These are phyloP conservation scores for Phengaris arion DNA, from an alignment of 2,888 invertebrate genomes.

Conservation along the genomic window DNA sequence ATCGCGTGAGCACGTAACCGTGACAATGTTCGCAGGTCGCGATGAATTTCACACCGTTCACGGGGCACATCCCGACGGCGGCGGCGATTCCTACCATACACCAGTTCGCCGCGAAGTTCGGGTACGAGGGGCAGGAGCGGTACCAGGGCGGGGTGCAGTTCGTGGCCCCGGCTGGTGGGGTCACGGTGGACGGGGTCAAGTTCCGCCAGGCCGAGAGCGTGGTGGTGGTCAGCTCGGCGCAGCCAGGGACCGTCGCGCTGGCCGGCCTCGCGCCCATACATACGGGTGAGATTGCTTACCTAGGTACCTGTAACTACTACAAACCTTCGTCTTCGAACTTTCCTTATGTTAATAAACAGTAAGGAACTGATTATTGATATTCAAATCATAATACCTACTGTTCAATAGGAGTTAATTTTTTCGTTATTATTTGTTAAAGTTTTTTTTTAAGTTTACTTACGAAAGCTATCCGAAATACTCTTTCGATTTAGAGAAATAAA, in stretches of 20 bases:
- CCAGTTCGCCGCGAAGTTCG: constrained; percentile 89
- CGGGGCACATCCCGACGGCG: constrained; percentile 87
- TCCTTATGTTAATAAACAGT: no score
- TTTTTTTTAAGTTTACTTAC: no score
- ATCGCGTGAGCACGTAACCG: constrained; percentile 39
- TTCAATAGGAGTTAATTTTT: no score
- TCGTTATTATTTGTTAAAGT: no score
- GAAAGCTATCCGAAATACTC: no score
- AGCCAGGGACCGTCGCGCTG: constrained; percentile 70
- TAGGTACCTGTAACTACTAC: not conserved
- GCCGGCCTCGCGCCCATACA: constrained; percentile 68
- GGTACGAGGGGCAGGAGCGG: constrained; percentile 74
- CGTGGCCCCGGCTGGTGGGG: constrained; percentile 53
- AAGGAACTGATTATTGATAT: no score
- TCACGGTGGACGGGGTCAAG: constrained; percentile 78
- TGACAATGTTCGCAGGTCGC: constrained; percentile 42
- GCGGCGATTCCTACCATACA: constrained; percentile 89
- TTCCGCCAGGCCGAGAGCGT: constrained; percentile 79
- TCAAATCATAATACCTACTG: no score
- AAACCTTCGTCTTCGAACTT: no score
- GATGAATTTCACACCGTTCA: constrained; percentile 94
- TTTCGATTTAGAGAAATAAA: no score
- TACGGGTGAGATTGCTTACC: constrained; percentile 50
- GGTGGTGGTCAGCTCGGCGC: constrained; percentile 72
- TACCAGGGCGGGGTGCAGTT: constrained; percentile 68